These are phyloP conservation scores for Tinea pellionella DNA, from an alignment of 2,888 invertebrate genomes.

Conservation along the genomic window DNA sequence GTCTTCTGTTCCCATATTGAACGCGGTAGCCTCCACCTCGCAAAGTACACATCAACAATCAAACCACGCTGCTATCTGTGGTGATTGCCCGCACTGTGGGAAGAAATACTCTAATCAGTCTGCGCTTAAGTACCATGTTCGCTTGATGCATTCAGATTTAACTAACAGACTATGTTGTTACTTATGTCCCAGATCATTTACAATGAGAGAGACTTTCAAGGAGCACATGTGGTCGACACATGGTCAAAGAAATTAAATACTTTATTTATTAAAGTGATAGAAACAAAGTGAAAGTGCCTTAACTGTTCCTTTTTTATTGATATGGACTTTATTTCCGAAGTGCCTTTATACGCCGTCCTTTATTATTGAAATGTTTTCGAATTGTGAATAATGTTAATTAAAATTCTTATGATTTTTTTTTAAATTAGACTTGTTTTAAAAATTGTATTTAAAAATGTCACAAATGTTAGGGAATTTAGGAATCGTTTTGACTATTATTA, in stretches of 20 bases:
- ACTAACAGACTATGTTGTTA: slow-evolving; percentile 77
- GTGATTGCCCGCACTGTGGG: slow-evolving; percentile 76
- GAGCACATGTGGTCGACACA: slow-evolving; percentile 77
- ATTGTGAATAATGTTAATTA: not conserved
- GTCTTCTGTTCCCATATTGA: slow-evolving; percentile 25
- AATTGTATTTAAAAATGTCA: not conserved
- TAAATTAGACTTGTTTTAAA: not conserved
- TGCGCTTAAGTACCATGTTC: slow-evolving; percentile 75
- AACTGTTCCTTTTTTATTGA: slow-evolving; percentile 18
- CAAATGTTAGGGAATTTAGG: not conserved
- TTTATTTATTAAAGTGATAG: slow-evolving; percentile 8
- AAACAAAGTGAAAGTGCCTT: slow-evolving; percentile 42
- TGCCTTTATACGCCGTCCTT: slow-evolving; percentile 1
- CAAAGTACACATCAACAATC: slow-evolving; percentile 48
- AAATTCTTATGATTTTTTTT: not conserved
- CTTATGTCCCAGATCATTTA: slow-evolving; percentile 76
- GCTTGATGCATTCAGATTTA: slow-evolving; percentile 76
- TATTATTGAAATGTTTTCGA: not conserved
- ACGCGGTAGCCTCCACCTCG: slow-evolving; percentile 31
- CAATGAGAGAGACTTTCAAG: slow-evolving; percentile 75
- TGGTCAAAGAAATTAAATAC: slow-evolving; percentile 68
- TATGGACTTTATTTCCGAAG: slow-evolving; percentile 1
- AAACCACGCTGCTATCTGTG: slow-evolving; percentile 67
- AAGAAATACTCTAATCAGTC: slow-evolving; percentile 78
- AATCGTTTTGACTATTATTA: not conserved